Percentiles rank a stretch among this genome's conserved stretches.
phyloP scores from a whole-genome alignment of 2,113 vertebrate species.

The Indri indri region DNA sequence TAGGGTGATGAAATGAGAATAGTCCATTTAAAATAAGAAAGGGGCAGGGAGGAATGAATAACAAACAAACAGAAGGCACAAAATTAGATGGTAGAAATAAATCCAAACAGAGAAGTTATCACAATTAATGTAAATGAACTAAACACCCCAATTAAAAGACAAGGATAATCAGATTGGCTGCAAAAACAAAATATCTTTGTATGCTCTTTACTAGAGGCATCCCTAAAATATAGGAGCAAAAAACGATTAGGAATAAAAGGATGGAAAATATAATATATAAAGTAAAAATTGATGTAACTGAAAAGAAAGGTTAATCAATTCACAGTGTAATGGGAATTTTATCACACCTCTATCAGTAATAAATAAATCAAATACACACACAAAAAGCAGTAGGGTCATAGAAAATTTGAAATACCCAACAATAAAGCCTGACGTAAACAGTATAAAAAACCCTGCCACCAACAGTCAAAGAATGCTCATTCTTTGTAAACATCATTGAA shows the following conservation, averaged over 20 bases:
- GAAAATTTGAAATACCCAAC: background rate
- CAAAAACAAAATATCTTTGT: background rate
- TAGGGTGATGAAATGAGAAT: background rate
- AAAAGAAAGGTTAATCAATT: background rate
- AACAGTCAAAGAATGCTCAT: background rate
- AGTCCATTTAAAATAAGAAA: background rate
- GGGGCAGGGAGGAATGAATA: background rate
- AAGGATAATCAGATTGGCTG: background rate
- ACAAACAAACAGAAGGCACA: background rate
- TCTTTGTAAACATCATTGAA: background rate
- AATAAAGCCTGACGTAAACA: background rate
- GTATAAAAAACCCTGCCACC: background rate
- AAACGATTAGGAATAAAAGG: background rate
- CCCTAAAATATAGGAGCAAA: background rate
- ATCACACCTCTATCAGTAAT: background rate
- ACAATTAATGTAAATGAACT: background rate
- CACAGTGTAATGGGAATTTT: background rate
- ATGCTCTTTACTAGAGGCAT: background rate
- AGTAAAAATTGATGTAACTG: background rate
- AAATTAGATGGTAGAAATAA: background rate
- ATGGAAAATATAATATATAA: background rate
- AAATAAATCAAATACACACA: background rate
- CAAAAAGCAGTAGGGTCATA: background rate
- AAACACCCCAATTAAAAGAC: background rate
- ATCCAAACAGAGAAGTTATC: background rate